phyloP scores from a whole-genome alignment of 2,888 invertebrate species.

The Boloria selene region DNA sequence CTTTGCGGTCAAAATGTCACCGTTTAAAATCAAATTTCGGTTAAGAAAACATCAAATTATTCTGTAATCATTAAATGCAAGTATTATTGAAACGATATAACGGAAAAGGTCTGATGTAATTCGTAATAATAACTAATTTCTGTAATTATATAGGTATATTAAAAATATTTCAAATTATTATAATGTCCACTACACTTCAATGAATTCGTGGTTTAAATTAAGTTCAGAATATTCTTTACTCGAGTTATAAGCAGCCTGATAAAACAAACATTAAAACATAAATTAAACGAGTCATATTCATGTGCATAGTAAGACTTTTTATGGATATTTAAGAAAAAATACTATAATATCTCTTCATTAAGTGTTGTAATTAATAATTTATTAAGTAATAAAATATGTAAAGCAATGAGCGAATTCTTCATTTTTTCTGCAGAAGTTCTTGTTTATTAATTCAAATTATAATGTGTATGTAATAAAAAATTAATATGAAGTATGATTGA shows the following conservation, averaged over 20 bases:
- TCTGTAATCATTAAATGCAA: conserved; percentile 19
- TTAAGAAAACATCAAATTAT: conserved; percentile 47
- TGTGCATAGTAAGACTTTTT: too few relatives aligned
- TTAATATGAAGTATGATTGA: too few relatives aligned
- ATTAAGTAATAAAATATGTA: too few relatives aligned
- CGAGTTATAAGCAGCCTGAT: neutral
- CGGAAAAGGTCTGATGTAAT: conserved; percentile 22
- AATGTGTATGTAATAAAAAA: too few relatives aligned
- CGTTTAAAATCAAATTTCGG: conserved; percentile 76
- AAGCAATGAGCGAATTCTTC: too few relatives aligned
- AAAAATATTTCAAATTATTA: conserved; percentile 9
- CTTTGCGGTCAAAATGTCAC: conserved; percentile 75
- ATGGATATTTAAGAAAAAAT: too few relatives aligned
- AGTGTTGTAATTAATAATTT: too few relatives aligned
- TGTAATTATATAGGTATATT: conserved; percentile 2
- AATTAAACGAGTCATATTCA: too few relatives aligned
- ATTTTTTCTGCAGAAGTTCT: too few relatives aligned
- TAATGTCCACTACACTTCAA: neutral
- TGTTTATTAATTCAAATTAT: too few relatives aligned
- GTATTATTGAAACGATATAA: conserved; percentile 26
- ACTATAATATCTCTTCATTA: too few relatives aligned
- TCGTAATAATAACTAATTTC: conserved; percentile 15
- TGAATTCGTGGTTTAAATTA: neutral
- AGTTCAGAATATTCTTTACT: neutral
- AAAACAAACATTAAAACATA: neutral